Evolutionary conservation across 2,888 invertebrate species (phyloP).

Genomic region (Balanococcus diminutus): DNA sequence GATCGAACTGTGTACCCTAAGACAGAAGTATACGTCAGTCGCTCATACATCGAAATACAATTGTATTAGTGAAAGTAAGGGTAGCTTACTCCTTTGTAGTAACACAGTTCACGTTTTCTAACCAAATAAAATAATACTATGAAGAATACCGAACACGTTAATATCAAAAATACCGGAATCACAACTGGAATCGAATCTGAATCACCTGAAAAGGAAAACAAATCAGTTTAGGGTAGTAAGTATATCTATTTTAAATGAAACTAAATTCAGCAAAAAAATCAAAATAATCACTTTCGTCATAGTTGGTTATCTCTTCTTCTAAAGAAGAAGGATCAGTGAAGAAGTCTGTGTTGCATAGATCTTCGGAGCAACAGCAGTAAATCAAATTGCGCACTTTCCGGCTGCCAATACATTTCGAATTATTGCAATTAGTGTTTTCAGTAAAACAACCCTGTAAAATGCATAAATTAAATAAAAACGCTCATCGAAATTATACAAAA

Average conservation of each 20-base stretch:
- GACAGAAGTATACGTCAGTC: neutral
- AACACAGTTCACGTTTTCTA: neutral
- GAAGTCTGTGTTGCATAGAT: constrained; percentile 81
- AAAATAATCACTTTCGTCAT: neutral
- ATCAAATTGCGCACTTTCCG: neutral
- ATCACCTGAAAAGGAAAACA: neutral
- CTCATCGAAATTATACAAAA: neutral
- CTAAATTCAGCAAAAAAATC: neutral
- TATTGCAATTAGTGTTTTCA: neutral
- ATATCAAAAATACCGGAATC: neutral
- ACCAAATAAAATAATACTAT: neutral
- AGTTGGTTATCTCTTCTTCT: neutral
- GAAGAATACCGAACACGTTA: neutral
- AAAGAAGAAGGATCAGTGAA: constrained; percentile 72
- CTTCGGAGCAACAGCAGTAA: constrained; percentile 87
- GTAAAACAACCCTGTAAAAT: neutral
- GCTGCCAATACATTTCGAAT: neutral
- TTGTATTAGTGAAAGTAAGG: too few species aligned
- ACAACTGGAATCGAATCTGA: neutral
- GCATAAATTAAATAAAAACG: neutral
- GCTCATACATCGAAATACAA: too few species aligned
- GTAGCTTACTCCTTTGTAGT: neutral
- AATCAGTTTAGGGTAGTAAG: neutral
- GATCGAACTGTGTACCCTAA: neutral
- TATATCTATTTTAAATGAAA: too few species aligned